Evolutionary conservation across 2,888 invertebrate genomes (phyloP), one percentile per base, ranked within the genome.

Genomic region (Lymantria monacha): DNA sequence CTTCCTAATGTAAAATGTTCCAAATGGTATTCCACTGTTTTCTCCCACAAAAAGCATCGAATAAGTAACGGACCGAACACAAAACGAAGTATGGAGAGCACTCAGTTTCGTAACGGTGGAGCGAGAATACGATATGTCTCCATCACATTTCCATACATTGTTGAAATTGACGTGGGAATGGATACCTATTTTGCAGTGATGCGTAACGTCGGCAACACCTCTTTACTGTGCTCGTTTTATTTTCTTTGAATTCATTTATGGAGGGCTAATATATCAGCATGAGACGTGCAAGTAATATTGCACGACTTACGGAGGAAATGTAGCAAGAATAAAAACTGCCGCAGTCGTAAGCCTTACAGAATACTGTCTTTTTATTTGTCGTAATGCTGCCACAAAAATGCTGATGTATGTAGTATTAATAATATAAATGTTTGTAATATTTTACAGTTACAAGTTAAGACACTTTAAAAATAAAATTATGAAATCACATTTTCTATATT

Each of bases 111-210:
- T 67, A 62, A 63, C 72, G 69, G 76, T 73, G 71, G 76, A 72
- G 74, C 66, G 76, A 76, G 80, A 83, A 83, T 79, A 74, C 84
- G 79, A 85, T 86, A 83, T 79, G 80, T 84, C 85, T 83, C 85
- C 85, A 84, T 88, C 82, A 80, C 81, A 86, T 87, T 88, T 81
- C 79, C 83, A 85, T 87, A 87, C 77, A 82, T 84, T 84, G 81
- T 73, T 77, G 75, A 76, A 72, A 72, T 73, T 71, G 72, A 74
- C 74, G 75, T 69, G 70, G 72, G 56, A 66, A 79, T 75, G 70
- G 72, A 72, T 76, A 75, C 70, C 74, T 78, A 71, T 76, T 75
- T 70, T 72, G 75, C 77, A 76, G 70, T 76, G 79, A 79, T 72
- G 79, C 79, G 79, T 81, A 77, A 76, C 76, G 65, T 64, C 64